Evolutionary conservation across 2,797 vertebrate species (phyloP).

Genomic region (Taenioides sp.): DNA sequence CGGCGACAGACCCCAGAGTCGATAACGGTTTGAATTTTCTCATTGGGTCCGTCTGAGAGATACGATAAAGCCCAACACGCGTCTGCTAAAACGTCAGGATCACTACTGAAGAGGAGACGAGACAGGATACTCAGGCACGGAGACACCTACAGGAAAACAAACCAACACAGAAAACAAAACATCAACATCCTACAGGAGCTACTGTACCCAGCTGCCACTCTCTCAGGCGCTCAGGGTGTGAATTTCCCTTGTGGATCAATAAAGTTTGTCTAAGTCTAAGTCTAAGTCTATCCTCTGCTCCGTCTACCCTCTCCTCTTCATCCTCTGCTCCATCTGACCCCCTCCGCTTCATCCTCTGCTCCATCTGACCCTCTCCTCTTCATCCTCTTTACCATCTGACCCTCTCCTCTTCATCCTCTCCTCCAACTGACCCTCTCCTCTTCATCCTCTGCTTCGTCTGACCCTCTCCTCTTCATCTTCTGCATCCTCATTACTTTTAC

Average conservation of each 20-base stretch:
- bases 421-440: background rate
- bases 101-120: slow-evolving; percentile 94
- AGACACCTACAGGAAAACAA: slow-evolving; percentile 94
- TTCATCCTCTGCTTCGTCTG: background rate
- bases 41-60: slow-evolving; percentile 96
- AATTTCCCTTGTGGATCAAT: too few species aligned
- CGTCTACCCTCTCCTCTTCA: background rate
- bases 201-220: too few species aligned
- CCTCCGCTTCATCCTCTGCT: too few species aligned
- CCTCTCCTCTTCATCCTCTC: too few species aligned
- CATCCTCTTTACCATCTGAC: too few species aligned
- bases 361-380: too few species aligned
- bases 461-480: background rate
- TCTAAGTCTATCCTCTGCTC: too few species aligned
- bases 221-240: too few species aligned
- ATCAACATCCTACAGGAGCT: background rate
- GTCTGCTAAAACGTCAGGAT: slow-evolving; percentile 95
- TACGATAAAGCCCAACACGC: slow-evolving; percentile 99
- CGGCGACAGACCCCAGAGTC: slow-evolving; percentile 97
- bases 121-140: slow-evolving; percentile 96
- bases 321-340: too few species aligned
- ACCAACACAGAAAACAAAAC: slow-evolving; percentile 2
- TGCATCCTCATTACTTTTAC: slow-evolving; percentile 56
- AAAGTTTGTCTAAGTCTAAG: too few species aligned
- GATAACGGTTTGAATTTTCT: slow-evolving; percentile 98